Base-by-base conservation (phyloP, 2,797 vertebrate species). In the Arrhamphus sclerolepis region DNA sequence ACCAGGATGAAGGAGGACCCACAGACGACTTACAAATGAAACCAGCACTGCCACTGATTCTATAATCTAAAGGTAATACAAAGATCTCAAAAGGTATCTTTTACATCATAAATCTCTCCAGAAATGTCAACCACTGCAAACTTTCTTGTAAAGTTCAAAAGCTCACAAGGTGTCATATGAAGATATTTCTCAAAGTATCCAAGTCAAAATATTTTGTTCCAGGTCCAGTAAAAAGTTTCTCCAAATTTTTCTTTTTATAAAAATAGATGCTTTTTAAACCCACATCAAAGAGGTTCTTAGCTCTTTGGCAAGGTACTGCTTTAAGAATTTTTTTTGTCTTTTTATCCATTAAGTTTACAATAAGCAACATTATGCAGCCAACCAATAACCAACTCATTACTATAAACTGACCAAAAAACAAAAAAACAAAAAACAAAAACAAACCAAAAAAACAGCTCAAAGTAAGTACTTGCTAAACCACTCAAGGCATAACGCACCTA, bases 191-290 rank as follows among this genome's bases (percentile, higher is more conserved):
- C 95, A 97, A 97, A 98, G 95, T 96, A 97, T 96, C 95, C 95
- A 97, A 97, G 95, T 98, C 96, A 98, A 98, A 98, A 98, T 98
- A 98, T 96, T 91, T 97, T 97, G 95, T 96, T 97, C 95, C 96
- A 97, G 95, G 95, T 97, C 94, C 95, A 95, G 96, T 98, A 98
- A 97, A 98, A 98, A 98, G 95, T 96, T 97, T 97, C 94, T 97
- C 95, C 96, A 96, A 98, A 96, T 96, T 96, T 94, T 92, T 93
- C 87, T 93, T 92, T 92, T 94, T 94, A 98, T 95, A 98, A 98
- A 97, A 97, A 98, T 98, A 98, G 94, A 98, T 94, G 94, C 94
- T 97, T 98, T 92, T 93, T 92, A 97, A 97, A 98, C 95, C 95
- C 95, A 97, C 96, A 97, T 97, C 97, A 98, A 98, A 98, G 96